These are phyloP conservation scores for Pogonophryne albipinna DNA, from an alignment of 2,797 vertebrate species.

Conservation along the genomic window DNA sequence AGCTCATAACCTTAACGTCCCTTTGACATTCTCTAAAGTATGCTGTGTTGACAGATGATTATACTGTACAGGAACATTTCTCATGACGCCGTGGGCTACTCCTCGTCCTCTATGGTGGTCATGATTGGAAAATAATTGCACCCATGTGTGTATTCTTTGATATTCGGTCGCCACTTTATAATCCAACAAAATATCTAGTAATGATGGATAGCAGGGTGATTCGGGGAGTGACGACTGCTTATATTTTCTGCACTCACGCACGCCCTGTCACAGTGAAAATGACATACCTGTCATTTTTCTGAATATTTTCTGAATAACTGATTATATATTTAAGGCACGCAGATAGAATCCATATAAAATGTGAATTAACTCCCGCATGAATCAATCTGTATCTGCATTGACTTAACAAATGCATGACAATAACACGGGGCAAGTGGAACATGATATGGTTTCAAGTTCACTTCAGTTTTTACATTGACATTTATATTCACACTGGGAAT, in stretches of 20 bases:
- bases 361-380: conserved; percentile 21
- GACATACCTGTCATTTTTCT: conserved; percentile 31
- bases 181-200: conserved; percentile 59
- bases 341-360: conserved; percentile 5
- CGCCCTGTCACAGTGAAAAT: conserved; percentile 31
- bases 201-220: conserved; percentile 67
- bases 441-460: conserved; percentile 20
- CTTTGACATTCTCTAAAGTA: conserved; percentile 62
- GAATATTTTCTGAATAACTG: conserved; percentile 12
- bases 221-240: conserved; percentile 50
- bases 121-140: conserved; percentile 68
- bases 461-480: conserved; percentile 26
- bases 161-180: conserved; percentile 49
- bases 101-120: conserved; percentile 65
- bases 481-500: conserved; percentile 22
- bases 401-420: conserved; percentile 43
- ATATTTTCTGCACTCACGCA: conserved; percentile 42
- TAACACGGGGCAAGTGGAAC: conserved; percentile 39
- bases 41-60: conserved; percentile 51
- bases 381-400: conserved; percentile 8
- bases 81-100: conserved; percentile 70
- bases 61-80: conserved; percentile 44
- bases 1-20: conserved; percentile 52
- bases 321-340: conserved; percentile 12
- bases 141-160: conserved; percentile 71